Base-by-base conservation (phyloP, 2,888 invertebrate genomes). In the Metellina segmentata region DNA sequence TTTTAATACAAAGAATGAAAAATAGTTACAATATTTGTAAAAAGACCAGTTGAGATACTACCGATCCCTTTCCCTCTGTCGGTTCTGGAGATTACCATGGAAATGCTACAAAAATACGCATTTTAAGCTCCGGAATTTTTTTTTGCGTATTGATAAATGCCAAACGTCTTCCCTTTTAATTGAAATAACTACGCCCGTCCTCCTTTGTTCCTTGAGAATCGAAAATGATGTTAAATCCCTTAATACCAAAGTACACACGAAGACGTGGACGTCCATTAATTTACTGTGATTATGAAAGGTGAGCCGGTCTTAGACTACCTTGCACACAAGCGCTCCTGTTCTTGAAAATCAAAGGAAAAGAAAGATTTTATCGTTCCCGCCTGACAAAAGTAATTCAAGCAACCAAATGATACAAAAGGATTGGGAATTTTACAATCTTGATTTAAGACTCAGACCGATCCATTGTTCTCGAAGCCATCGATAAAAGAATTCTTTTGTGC, bases 341-440 rank as follows among this genome's bases (percentile, higher is more conserved):
- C 52, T 88, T 81, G 16, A 34, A 53, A 79, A 79, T 34, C 16
- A 88, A 74, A 81, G 74, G 69, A 51, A 88, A 88, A 81, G 74
- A 88, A 88, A 81, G 61, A 81, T 81, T 75, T 81, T 81, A 88
- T 81, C 88, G 74, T 88, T 81, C 34, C 71, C 16, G 72, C 19
- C 71, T 75, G 69, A 81, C 81, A 88, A 81, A 88, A 88, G 88
- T 81, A 81, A 88, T 81, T 81, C 88, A 48, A 16, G 34, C 81
- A 81, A 88, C 74, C 53, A 81, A 81, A 81, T 74, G 74, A 52
- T 61, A 88, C 88, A 88, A 88, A 88, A 81, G 88, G 75, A 81
- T 75, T 81, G 71, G 74, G 74, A 81, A 88, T 81, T 88, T 88
- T 88, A 88, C 88, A 81, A 88, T 88, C 81, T 88, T 75, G 81